Evolutionary conservation across 2,113 vertebrate species (phyloP).

Genomic region (Ovis canadensis): DNA sequence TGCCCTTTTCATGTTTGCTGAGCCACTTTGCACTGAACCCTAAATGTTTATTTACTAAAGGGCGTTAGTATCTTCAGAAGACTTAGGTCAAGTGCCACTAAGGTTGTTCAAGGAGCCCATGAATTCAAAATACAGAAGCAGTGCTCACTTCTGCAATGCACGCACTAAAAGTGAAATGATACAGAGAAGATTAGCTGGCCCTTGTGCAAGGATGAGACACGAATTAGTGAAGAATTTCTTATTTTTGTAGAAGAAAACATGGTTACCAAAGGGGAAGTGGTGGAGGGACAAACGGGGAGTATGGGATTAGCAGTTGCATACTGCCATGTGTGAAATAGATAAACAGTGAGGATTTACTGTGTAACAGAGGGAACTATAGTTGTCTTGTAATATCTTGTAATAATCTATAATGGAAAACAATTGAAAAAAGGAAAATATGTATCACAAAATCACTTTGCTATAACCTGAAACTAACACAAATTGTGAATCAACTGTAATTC

Average conservation of each 20-base stretch:
- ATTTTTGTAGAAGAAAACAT: not conserved
- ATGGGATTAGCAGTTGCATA: not conserved
- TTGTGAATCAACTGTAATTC: not conserved
- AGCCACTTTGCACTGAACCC: not conserved
- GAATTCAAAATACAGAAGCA: not conserved
- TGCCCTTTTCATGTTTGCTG: not conserved
- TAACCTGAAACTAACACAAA: not conserved
- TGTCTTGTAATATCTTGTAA: not conserved
- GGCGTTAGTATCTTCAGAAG: not conserved
- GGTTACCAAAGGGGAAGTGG: not conserved
- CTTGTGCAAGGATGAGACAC: not conserved
- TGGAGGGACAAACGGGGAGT: not conserved
- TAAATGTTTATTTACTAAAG: not conserved
- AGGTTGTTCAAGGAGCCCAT: not conserved
- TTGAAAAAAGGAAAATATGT: not conserved
- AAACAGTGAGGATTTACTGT: not conserved
- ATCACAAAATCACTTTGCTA: not conserved
- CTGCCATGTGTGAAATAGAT: not conserved
- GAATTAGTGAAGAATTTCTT: not conserved
- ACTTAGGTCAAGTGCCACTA: not conserved
- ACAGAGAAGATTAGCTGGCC: not conserved
- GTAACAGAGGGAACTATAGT: not conserved
- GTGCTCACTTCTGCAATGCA: rapidly evolving
- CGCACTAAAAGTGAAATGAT: not conserved
- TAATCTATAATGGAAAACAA: not conserved